Evolutionary conservation across 2,797 vertebrate genomes (phyloP).

Genomic region (Enteromius thamalakanensis): DNA sequence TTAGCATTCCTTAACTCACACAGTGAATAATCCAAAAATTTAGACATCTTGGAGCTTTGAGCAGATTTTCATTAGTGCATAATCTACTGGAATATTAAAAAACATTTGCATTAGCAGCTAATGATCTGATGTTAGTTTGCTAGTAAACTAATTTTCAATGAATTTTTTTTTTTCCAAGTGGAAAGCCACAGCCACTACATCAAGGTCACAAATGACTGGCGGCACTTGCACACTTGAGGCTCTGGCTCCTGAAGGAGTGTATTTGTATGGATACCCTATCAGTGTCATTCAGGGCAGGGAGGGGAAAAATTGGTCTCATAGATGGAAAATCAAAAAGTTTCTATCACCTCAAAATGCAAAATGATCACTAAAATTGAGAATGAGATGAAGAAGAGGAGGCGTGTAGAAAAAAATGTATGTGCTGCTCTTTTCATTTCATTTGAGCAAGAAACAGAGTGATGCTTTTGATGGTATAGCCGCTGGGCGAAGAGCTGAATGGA

Average conservation of each 20-base stretch:
- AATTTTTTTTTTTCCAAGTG: neutral
- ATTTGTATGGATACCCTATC: constrained; percentile 39
- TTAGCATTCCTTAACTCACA: neutral
- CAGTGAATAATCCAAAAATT: neutral
- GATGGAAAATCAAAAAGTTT: constrained; percentile 48
- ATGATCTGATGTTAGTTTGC: neutral
- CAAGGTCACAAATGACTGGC: constrained; percentile 31
- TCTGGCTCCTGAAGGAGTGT: neutral
- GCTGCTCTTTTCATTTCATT: constrained; percentile 54
- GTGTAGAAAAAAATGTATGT: constrained; percentile 31
- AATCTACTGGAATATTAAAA: neutral
- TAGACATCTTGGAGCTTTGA: constrained; percentile 1
- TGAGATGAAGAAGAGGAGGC: constrained; percentile 45
- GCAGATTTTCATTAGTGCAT: constrained; percentile 17
- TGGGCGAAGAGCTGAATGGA: constrained; percentile 57
- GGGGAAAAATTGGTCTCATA: neutral
- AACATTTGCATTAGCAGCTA: neutral
- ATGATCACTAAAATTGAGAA: constrained; percentile 48
- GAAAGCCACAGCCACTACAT: constrained; percentile 1
- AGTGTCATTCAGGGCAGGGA: neutral
- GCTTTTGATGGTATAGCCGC: constrained; percentile 41
- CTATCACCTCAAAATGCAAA: constrained; percentile 39
- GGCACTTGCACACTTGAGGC: neutral
- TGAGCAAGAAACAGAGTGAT: constrained; percentile 53
- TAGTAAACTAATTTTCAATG: constrained; percentile 5